Conservation (phyloP, 2,113 vertebrate species). For the Plectropomus leopardus region DNA sequence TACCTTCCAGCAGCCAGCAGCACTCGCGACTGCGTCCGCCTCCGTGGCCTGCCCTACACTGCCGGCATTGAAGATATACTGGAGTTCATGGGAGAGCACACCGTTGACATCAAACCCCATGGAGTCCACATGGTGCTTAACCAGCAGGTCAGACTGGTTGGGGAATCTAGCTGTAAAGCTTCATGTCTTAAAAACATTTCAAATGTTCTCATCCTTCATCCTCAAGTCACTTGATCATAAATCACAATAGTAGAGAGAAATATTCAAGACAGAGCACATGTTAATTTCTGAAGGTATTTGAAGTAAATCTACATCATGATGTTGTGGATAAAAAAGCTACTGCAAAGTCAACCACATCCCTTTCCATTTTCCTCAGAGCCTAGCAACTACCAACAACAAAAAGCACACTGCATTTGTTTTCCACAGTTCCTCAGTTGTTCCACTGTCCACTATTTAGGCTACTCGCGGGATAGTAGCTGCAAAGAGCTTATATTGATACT, state of each 20-base stretch:
- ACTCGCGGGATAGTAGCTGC: too few relatives aligned
- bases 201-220: background rate
- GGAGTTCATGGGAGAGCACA: conserved; percentile 95
- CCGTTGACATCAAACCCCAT: conserved; percentile 94
- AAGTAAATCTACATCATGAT: background rate
- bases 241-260: background rate
- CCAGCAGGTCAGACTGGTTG: conserved; percentile 89
- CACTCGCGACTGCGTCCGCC: conserved; percentile 91
- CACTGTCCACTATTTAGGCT: too few relatives aligned
- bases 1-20: conserved; percentile 88
- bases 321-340: background rate
- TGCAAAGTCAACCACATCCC: too few relatives aligned
- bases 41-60: conserved; percentile 94
- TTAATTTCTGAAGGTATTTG: background rate
- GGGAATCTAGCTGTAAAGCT: background rate
- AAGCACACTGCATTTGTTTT: too few relatives aligned
- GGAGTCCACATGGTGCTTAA: conserved; percentile 99
- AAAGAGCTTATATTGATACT: too few relatives aligned
- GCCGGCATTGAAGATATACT: conserved; percentile 96
- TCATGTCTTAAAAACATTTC: background rate
- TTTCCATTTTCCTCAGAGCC: too few relatives aligned
- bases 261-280: background rate
- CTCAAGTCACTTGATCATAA: background rate
- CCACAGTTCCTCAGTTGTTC: too few relatives aligned
- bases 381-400: too few relatives aligned